Evolutionary conservation across 2,797 vertebrate genomes (phyloP), one percentile per base, ranked within the genome.

Genomic region (Odontamblyopus rebecca): DNA sequence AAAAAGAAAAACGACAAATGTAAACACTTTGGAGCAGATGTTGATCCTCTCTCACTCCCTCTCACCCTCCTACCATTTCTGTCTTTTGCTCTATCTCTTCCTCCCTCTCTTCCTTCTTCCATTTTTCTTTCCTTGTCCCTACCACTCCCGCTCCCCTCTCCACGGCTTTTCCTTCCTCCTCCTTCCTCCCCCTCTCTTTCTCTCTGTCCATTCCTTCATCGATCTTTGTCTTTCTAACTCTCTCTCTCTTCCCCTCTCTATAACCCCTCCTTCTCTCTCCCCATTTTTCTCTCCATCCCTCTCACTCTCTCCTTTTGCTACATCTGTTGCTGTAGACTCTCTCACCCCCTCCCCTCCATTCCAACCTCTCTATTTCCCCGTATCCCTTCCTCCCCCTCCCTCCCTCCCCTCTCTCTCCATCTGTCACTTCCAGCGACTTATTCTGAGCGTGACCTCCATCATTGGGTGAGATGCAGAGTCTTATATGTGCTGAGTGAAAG

Each of bases 391-490:
- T 6, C 85, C 81, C 61, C 80, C 86, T 84, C 79, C 1, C 3
- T 56, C 7, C 3, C 19, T 7, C 13, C 85, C 82, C 61, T 81
- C 86, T 84, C 79, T 23, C 76, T 71, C 83, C 88, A 90, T 91
- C 91, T 91, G 91, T 92, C 88, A 89, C 84, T 89, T 84, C 72
- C 76, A 60, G 85, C 72, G 68, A 89, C 88, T 88, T 84, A 85
- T 83, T 88, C 85, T 73, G 77, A 88, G 86, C 83, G 76, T 90
- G 86, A 90, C 91, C 92, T 89, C 87, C 88, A 86, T 88, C 81
- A 82, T 80, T 61, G 86, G 77, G 79, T 82, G 88, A 93, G 91
- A 94, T 88, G 88, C 87, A 93, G 86, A 91, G 81, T 90, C 92
- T 81, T 79, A 81, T 79, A 81, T 53, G 77, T 85, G 85, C 84